Evolutionary conservation across 2,888 invertebrate genomes (phyloP).

Genomic region (Pristionchus mayeri): DNA sequence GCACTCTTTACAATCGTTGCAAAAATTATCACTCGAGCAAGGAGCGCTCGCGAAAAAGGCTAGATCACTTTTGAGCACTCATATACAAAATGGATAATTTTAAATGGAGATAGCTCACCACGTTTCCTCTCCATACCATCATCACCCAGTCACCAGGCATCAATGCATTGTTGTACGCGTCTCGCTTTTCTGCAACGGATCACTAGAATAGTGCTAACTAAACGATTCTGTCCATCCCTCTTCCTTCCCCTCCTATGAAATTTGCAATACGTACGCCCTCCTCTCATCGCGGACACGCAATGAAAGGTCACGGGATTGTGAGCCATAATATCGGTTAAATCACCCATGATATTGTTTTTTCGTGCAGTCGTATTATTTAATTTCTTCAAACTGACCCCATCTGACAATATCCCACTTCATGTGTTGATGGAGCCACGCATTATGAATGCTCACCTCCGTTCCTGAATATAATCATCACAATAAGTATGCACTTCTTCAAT

Average conservation of each 20-base stretch:
- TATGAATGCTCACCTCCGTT: not conserved
- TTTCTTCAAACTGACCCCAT: not conserved
- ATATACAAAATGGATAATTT: not conserved
- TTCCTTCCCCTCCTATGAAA: not conserved
- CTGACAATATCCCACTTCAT: not conserved
- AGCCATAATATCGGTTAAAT: too few species aligned
- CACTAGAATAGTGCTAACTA: not conserved
- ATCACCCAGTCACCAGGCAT: not conserved
- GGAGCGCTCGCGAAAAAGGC: too few species aligned
- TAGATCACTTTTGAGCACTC: too few species aligned
- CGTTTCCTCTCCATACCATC: conserved; percentile 16
- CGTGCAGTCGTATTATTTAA: too few species aligned
- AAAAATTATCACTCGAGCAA: too few species aligned
- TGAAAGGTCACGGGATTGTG: too few species aligned
- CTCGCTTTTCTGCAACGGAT: not conserved
- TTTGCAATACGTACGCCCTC: too few species aligned
- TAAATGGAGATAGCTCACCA: not conserved
- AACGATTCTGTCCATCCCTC: not conserved
- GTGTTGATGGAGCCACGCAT: not conserved
- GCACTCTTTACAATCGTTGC: too few species aligned
- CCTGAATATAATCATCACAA: not conserved
- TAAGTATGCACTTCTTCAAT: too few species aligned
- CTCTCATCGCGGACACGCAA: too few species aligned
- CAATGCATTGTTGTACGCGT: not conserved
- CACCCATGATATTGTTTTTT: too few species aligned